These are phyloP conservation scores for Mus pahari DNA, from an alignment of 2,113 vertebrate species.

Conservation along the genomic window DNA sequence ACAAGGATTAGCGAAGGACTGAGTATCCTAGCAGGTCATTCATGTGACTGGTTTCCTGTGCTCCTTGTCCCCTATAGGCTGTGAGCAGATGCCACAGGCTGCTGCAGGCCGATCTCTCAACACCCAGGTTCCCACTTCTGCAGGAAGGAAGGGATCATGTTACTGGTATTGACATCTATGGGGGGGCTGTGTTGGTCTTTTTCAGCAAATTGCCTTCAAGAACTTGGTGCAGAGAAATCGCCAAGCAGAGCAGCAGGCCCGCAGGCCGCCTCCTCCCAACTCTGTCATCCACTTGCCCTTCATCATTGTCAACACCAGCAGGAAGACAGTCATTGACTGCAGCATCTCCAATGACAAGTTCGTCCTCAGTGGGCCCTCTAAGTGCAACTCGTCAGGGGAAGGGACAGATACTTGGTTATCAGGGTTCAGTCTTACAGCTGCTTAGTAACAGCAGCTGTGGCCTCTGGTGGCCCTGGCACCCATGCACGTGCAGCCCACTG, in stretches of 20 bases:
- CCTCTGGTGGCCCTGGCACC: too few relatives aligned
- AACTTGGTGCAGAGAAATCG: slow-evolving; percentile 98
- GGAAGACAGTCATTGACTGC: slow-evolving; percentile 99
- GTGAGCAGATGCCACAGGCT: not conserved
- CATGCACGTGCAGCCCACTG: rapidly evolving
- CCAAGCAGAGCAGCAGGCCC: slow-evolving; percentile 94
- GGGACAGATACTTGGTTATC: too few relatives aligned
- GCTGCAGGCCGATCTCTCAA: not conserved
- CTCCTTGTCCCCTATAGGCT: not conserved
- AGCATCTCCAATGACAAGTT: slow-evolving; percentile 99
- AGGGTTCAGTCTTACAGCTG: not conserved
- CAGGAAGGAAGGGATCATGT: not conserved
- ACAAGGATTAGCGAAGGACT: not conserved
- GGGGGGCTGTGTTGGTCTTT: not conserved
- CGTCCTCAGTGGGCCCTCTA: slow-evolving; percentile 60
- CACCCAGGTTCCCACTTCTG: not conserved
- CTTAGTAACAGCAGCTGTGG: not conserved
- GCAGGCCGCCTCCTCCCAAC: slow-evolving; percentile 94
- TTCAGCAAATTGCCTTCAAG: slow-evolving; percentile 99
- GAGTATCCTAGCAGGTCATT: not conserved
- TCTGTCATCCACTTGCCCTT: slow-evolving; percentile 98
- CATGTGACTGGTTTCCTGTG: too few relatives aligned
- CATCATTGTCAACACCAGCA: slow-evolving; percentile 99
- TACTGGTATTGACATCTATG: not conserved
- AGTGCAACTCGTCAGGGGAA: not conserved